Percentiles rank a stretch among this genome's conserved stretches.
Conservation (phyloP, 2,888 invertebrate genomes). For the Nebria salina region DNA sequence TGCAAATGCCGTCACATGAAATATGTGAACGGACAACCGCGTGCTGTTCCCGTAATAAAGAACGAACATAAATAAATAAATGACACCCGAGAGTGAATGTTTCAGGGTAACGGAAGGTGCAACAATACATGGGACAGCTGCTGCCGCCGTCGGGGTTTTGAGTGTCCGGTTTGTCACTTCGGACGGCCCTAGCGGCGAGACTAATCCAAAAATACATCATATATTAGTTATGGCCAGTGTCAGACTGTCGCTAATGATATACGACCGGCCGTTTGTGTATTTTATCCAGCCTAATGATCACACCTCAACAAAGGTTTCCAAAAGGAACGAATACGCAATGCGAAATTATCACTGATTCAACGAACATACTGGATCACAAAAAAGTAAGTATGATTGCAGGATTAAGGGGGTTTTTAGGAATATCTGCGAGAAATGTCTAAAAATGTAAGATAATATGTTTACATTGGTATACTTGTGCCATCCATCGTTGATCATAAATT, state of each 20-base stretch:
- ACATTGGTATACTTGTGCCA: too few relatives aligned
- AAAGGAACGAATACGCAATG: neutral
- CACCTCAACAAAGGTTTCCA: neutral
- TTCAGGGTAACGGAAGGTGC: slow-evolving; percentile 27
- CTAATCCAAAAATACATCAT: slow-evolving; percentile 62
- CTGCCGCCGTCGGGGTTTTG: slow-evolving; percentile 8
- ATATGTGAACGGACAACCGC: slow-evolving; percentile 54
- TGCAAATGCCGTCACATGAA: slow-evolving; percentile 54
- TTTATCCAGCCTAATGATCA: neutral
- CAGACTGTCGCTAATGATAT: slow-evolving; percentile 49
- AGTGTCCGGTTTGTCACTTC: slow-evolving; percentile 46
- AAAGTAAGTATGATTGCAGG: too few relatives aligned
- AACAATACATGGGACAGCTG: neutral
- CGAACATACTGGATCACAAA: too few relatives aligned
- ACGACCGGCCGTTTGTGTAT: slow-evolving; percentile 17
- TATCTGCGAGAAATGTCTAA: too few relatives aligned
- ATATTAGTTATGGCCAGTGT: slow-evolving; percentile 61
- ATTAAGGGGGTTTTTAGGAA: too few relatives aligned
- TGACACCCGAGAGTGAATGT: slow-evolving; percentile 34
- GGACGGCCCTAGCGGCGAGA: slow-evolving; percentile 54
- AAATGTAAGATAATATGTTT: too few relatives aligned
- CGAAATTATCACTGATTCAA: neutral
- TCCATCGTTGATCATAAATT: too few relatives aligned
- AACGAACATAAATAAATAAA: slow-evolving; percentile 51
- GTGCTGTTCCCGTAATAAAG: slow-evolving; percentile 24